Base-by-base conservation (phyloP, 2,888 invertebrate species). In the Ectemnius continuus region DNA sequence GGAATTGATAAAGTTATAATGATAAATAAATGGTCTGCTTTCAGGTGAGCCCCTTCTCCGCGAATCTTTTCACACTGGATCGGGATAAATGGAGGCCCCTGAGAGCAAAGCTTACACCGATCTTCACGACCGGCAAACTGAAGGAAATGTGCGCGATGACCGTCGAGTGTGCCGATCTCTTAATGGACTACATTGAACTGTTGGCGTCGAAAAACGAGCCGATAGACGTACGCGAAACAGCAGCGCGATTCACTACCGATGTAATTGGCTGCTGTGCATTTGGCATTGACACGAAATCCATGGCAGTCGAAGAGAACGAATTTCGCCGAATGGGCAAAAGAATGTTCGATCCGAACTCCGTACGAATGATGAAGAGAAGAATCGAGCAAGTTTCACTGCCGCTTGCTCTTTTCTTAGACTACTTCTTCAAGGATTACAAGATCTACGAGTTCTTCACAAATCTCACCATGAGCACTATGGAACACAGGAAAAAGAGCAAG, bases 81-180 rank as follows among this genome's bases (percentile, higher is more conserved):
- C 92, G 92, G 0, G 88, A 91, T 14, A 85, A 91, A 76, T 93
- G 93, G 93, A 92, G 92, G 71, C 86, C 88, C 0, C 85, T 91
- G 1, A 89, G 93, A 5, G 85, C 89, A 0, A 92, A 92, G 78
- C 78, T 93, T 16, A 92, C 93, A 1, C 90, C 93, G 0, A 92
- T 92, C 1, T 91, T 93, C 45, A 92, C 93, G 0, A 86, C 89
- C 14, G 91, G 91, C 56, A 92, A 92, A 73, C 92, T 92, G 36
- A 93, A 93, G 79, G 86, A 91, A 0, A 91, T 93, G 81, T 92
- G 92, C 73, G 91, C 92, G 0, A 87, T 92, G 3, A 91, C 93
- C 4, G 85, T 88, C 16, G 89, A 91, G 23, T 92, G 92, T 5
- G 89, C 91, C 13, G 79, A 89, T 5, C 88, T 88, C 56, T 84